A percentile compares a stretch with the other conserved stretches of the same genome.
These are phyloP conservation scores for Unio delphinus DNA, from an alignment of 2,888 invertebrate species.

Conservation along the genomic window DNA sequence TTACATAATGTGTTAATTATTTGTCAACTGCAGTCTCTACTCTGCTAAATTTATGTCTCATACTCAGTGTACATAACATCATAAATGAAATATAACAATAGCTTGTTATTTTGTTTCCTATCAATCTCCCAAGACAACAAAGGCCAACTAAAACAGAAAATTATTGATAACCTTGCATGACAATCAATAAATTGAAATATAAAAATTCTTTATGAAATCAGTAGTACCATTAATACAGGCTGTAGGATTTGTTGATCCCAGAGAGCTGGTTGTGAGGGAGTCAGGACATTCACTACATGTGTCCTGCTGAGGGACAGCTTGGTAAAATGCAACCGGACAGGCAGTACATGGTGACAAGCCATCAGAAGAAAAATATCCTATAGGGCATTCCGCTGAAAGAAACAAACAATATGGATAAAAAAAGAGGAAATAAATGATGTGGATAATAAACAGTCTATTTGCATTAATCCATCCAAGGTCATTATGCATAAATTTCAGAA, in stretches of 20 bases:
- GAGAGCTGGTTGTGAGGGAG: slow-evolving; percentile 22
- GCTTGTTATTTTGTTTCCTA: no score
- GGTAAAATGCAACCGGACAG: slow-evolving; percentile 49
- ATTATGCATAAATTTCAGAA: no score
- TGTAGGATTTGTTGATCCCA: slow-evolving; percentile 16
- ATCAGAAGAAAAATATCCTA: slow-evolving; percentile 43
- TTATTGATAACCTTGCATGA: no score
- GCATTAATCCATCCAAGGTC: slow-evolving; percentile 36
- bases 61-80: no score
- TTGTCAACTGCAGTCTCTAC: no score
- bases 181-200: no score
- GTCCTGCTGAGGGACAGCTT: slow-evolving; percentile 15
- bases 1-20: no score
- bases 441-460: slow-evolving; percentile 14
- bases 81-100: no score
- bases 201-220: no score
- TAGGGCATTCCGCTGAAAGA: slow-evolving; percentile 36
- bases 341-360: slow-evolving; percentile 43
- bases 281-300: slow-evolving; percentile 38
- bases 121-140: no score
- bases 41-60: no score
- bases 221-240: slow-evolving; percentile 24
- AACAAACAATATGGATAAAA: slow-evolving; percentile 1
- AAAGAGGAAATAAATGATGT: slow-evolving; percentile 3
- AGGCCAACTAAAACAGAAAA: no score